Evolutionary conservation across 2,113 vertebrate species (phyloP).

Genomic region (Gallinago jamesoni): DNA sequence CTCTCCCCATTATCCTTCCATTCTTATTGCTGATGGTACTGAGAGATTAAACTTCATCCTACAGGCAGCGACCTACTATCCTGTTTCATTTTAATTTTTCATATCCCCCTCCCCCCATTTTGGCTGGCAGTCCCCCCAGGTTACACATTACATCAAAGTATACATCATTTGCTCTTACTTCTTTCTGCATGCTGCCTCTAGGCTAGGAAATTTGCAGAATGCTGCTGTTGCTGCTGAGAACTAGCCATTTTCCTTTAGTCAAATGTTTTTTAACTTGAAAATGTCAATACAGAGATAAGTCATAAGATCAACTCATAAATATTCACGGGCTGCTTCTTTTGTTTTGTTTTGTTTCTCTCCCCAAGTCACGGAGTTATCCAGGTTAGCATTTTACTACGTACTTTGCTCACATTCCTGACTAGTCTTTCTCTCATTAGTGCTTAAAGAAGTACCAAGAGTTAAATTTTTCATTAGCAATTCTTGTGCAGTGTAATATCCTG

Average conservation of each 20-base stretch:
- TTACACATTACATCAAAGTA: constrained; percentile 64
- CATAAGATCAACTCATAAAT: constrained; percentile 78
- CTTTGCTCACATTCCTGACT: constrained; percentile 51
- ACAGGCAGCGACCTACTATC: constrained; percentile 1
- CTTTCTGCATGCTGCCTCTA: constrained; percentile 59
- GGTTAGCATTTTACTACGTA: constrained; percentile 43
- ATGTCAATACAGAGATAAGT: constrained; percentile 75
- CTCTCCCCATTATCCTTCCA: background rate
- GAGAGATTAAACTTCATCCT: constrained; percentile 61
- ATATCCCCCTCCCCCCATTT: constrained; percentile 18
- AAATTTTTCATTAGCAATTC: constrained; percentile 72
- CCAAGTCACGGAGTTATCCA: constrained; percentile 18
- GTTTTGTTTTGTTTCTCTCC: constrained; percentile 32
- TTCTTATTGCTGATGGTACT: constrained; percentile 10
- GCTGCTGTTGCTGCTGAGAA: constrained; percentile 30
- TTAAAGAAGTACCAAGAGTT: constrained; percentile 68
- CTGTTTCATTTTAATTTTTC: constrained; percentile 51
- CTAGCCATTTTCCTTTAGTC: constrained; percentile 70
- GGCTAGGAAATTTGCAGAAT: constrained; percentile 62
- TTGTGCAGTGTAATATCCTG: constrained; percentile 59
- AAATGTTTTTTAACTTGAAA: constrained; percentile 77
- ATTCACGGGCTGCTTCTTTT: constrained; percentile 64
- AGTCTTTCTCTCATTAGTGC: constrained; percentile 60
- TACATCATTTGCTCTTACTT: constrained; percentile 50
- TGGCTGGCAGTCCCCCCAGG: constrained; percentile 15